Conservation (phyloP, 2,113 vertebrate species). For the Progne subis region DNA sequence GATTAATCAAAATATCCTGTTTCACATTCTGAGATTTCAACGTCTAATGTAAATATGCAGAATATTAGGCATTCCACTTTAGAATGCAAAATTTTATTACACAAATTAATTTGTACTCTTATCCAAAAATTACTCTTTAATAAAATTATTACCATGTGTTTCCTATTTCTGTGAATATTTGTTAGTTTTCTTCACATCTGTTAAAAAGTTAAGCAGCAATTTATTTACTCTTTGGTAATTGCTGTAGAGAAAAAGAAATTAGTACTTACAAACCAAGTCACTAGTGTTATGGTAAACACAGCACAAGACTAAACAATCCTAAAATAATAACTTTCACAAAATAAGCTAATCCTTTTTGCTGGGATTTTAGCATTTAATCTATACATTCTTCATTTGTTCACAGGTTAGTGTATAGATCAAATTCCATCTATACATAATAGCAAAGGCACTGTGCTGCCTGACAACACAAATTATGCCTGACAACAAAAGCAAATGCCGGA, state of each 20-base stretch:
- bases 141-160: not conserved
- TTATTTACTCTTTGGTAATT: not conserved
- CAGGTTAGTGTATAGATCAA: not conserved
- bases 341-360: not conserved
- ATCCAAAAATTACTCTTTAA: not conserved
- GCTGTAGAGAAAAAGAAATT: not conserved
- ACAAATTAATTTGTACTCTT: conserved; percentile 5
- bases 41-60: conserved; percentile 38
- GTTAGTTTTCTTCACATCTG: not conserved
- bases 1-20: conserved; percentile 66
- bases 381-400: not conserved
- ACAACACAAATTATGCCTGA: not conserved
- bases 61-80: conserved; percentile 7
- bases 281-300: not conserved
- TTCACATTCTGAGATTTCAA: conserved; percentile 31
- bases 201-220: not conserved
- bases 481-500: not conserved
- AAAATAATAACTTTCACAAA: not conserved
- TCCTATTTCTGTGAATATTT: not conserved
- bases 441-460: not conserved
- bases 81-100: conserved; percentile 1
- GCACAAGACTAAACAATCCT: not conserved
- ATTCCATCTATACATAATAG: not conserved
- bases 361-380: not conserved
- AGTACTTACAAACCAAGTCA: not conserved